Evolutionary conservation across 2,113 vertebrate genomes (phyloP).

Genomic region (Ophthalmotilapia sp.): DNA sequence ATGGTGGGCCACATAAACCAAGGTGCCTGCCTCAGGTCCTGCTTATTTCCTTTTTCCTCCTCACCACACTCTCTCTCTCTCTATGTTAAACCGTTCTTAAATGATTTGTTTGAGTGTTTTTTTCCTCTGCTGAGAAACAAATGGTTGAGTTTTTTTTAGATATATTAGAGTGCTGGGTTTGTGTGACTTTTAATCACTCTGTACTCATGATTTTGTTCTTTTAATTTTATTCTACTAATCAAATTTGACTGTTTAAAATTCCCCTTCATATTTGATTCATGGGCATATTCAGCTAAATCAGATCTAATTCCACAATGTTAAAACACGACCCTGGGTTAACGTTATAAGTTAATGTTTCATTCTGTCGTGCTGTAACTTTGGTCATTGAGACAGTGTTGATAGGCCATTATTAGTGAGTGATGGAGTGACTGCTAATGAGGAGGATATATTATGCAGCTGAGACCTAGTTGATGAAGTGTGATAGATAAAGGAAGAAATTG

Average conservation of each 20-base stretch:
- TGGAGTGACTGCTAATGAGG: constrained; percentile 68
- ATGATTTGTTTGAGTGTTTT: background rate
- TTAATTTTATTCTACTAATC: background rate
- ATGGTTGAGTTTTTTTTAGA: background rate
- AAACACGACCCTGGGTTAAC: constrained; percentile 49
- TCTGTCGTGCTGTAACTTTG: constrained; percentile 57
- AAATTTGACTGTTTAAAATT: background rate
- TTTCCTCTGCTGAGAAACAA: background rate
- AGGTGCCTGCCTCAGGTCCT: constrained; percentile 22
- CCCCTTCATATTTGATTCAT: constrained; percentile 20
- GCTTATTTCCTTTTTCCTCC: constrained; percentile 13
- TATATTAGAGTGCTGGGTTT: background rate
- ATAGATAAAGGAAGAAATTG: constrained; percentile 67
- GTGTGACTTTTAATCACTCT: background rate
- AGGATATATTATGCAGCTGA: constrained; percentile 45
- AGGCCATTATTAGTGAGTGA: constrained; percentile 71
- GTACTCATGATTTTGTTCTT: background rate
- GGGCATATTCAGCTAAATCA: constrained; percentile 19
- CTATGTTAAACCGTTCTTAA: constrained; percentile 1
- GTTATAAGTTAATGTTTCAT: constrained; percentile 71
- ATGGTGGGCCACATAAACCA: constrained; percentile 40
- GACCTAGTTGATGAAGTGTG: constrained; percentile 65
- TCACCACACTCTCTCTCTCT: background rate
- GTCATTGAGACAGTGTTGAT: constrained; percentile 66
- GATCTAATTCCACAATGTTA: constrained; percentile 42